Evolutionary conservation across 2,113 vertebrate genomes (phyloP), one percentile per base, ranked within the genome.

Genomic region (Melanocharis versteri): DNA sequence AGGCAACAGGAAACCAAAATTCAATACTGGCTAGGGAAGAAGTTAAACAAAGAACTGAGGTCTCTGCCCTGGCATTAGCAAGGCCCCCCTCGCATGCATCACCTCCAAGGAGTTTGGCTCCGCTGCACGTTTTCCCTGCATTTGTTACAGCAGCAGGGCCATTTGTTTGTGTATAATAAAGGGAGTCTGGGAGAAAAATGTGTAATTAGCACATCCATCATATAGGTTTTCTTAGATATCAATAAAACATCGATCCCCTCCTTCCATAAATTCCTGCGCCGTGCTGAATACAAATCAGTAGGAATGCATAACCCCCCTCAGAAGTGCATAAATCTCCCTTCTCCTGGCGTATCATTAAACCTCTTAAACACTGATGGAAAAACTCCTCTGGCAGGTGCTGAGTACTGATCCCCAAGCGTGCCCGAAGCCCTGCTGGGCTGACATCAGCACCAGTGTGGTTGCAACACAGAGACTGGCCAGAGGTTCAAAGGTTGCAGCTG

Each of bases 241-340:
- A 90, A 83, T 92, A 90, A 90, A 93, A 87, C 78, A 92, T 81
- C 0, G 30, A 94, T 83, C 87, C 68, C 35, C 15, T 84, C 40
- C 87, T 88, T 91, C 89, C 81, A 68, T 89, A 95, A 94, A 93
- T 77, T 79, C 66, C 45, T 2, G 3, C 0, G 1, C 65, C 0
- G 8, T 8, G 18, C 51, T 90, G 85, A 94, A 93, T 95, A 81
- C 87, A 92, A 82, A 97, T 85, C 75, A 92, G 83, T 4, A 31
- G 44, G 39, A 70, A 86, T 42, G 31, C 31, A 77, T 24, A 81
- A 75, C 66, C 60, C 54, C 6, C 11, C 48, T 65, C 57, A 28
- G 70, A 93, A 39, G n/a, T 37, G 64, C 88, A 96, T 97, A 93
- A 95, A 96, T 94, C 81, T 84, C 73, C 33, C 19, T 75, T 89